Conservation (phyloP, 2,113 vertebrate species). For the Procapra przewalskii region DNA sequence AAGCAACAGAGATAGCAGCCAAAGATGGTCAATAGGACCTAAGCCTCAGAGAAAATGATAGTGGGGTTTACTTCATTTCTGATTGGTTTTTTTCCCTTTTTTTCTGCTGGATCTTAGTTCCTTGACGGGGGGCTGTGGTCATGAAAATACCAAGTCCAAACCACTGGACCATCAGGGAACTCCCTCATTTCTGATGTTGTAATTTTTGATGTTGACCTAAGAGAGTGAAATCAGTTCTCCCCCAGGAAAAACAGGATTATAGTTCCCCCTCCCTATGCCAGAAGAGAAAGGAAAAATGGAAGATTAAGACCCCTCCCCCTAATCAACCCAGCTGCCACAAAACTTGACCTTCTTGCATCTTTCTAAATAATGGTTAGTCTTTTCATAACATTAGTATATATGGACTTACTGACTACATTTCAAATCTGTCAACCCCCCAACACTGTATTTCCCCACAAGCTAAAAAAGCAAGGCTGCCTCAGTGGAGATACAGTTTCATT, state of each 20-base stretch:
- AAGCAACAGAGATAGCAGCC: not conserved
- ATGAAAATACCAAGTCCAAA: not conserved
- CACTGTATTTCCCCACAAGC: not conserved
- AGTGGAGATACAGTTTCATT: not conserved
- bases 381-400: not conserved
- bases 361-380: not conserved
- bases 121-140: not conserved
- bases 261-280: not conserved
- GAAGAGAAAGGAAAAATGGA: not conserved
- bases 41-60: not conserved
- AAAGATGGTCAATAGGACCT: not conserved
- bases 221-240: not conserved
- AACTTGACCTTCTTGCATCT: not conserved
- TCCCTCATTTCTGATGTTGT: not conserved
- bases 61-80: not conserved
- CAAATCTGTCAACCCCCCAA: not conserved
- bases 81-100: not conserved
- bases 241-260: not conserved
- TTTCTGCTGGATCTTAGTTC: not conserved
- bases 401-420: not conserved
- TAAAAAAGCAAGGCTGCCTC: conserved; percentile 27
- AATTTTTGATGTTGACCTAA: not conserved
- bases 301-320: not conserved
- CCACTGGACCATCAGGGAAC: not conserved
- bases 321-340: not conserved